Evolutionary conservation across 1,140 invertebrate species (phyloP), one percentile per base, ranked within the genome.

Genomic region (Plutomurus gul): DNA sequence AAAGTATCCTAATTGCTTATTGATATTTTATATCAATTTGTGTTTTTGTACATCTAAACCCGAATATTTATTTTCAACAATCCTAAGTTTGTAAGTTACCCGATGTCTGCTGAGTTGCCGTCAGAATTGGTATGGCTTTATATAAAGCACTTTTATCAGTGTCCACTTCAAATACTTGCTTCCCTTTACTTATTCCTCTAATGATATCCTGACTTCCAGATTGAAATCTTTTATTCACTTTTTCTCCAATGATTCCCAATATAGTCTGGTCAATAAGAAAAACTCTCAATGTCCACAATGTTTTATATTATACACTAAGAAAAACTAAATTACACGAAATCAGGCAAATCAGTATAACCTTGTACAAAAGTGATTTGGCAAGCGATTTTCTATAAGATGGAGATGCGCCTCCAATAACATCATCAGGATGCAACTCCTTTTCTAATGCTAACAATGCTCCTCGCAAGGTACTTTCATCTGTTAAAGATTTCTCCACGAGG

Each of bases 341-440:
- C n/a, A n/a, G n/a, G n/a, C 92, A 88, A n/a, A n/a, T n/a, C n/a
- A n/a, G n/a, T n/a, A n/a, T 20, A 87, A 92, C 92, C 88, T 94
- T 95, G 84, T 94, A 95, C 81, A 95, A 91, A 25, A 95, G 85
- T 74, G 89, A 88, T 51, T 90, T 88, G 1, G 92, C 90, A 25
- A 95, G 85, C 81, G 81, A 27, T 46, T 90, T 91, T n/a, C 93
- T 88, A 78, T 91, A 93, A 27, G 89, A 87, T 0, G 91, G 89
- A 2, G 89, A 88, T 13, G 90, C 88, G 84, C 93, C 90, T 0
- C 90, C 90, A 4, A 91, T 87, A 16, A 89, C 85, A 30, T 88
- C 85, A 77, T 90, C 89, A 0, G 93, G 92, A 20, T 88, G 84
- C 0, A 95, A 76, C 84, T 95, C 92, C 0, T 82, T 81, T 11